Evolutionary conservation across 2,797 vertebrate genomes (phyloP), one percentile per base, ranked within the genome.

Genomic region (Spinus olivaceus): DNA sequence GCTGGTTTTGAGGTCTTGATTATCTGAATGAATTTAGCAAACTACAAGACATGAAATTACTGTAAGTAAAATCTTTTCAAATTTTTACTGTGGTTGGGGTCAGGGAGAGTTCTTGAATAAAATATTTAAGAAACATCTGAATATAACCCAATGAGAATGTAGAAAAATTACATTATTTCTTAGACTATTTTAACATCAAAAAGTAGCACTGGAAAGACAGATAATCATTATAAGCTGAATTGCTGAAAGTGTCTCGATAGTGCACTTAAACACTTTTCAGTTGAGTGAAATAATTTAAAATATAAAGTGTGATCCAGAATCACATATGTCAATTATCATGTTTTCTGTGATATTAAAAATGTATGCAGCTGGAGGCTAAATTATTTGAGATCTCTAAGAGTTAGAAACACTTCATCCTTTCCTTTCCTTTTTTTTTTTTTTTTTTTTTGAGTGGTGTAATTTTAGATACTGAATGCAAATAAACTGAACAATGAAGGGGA

Each of bases 51-150:
- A 95, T 81, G 79, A 97, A 97, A 97, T 97, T 94, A 92, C 94
- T 93, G 50, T 90, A 96, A 97, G 94, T 96, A 95, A 97, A 97
- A 90, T 83, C 67, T 97, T 96, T 93, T 96, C 93, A 97, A 80
- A 94, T 86, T 97, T 97, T 96, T 97, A 72, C 96, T 95, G 86
- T 90, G 51, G 81, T 92, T 94, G 46, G 51, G 95, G 96, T 98
- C 97, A 97, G 88, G 66, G 56, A 97, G 65, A 97, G 95, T 97
- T 96, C 96, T 96, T 91, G 96, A 96, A 98, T 98, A 95, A 98
- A 98, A 98, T 98, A 98, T 98, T 98, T 97, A 98, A 97, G 97
- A 95, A 96, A 96, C 41, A 86, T 96, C 85, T 97, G 94, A 97
- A 84, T 96, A 81, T 95, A 98, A 97, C 89, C 90, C 91, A 95